Evolutionary conservation across 2,888 invertebrate species (phyloP).

Genomic region (Caradrina kadenii): DNA sequence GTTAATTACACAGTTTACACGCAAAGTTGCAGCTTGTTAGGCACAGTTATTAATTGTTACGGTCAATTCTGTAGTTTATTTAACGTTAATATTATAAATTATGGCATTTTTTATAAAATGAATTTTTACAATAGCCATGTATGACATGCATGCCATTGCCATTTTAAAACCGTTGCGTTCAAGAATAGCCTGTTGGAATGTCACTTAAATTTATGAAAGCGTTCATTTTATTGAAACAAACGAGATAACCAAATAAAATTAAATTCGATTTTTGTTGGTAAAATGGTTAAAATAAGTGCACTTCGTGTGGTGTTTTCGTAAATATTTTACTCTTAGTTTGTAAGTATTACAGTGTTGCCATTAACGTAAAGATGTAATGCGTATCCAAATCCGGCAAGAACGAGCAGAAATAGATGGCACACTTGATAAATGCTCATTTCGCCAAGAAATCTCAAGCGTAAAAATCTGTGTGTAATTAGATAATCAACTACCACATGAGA

Average conservation of each 20-base stretch:
- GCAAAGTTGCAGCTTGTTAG: slow-evolving; percentile 69
- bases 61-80: slow-evolving; percentile 60
- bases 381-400: background rate
- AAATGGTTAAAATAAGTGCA: too few species aligned
- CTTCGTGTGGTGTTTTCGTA: too few species aligned
- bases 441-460: too few species aligned
- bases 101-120: slow-evolving; percentile 79
- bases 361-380: background rate
- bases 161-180: slow-evolving; percentile 85
- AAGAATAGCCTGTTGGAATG: slow-evolving; percentile 66
- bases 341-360: slow-evolving; percentile 13
- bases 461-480: too few species aligned
- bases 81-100: slow-evolving; percentile 70
- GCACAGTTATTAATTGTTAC: slow-evolving; percentile 68
- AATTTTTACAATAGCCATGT: slow-evolving; percentile 79
- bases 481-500: too few species aligned
- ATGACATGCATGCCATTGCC: slow-evolving; percentile 89
- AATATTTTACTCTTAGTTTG: too few species aligned
- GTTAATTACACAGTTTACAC: slow-evolving; percentile 66
- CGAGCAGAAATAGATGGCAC: background rate
- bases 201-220: slow-evolving; percentile 69
- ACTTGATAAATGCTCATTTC: background rate
- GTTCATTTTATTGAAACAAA: slow-evolving; percentile 68
- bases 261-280: too few species aligned
- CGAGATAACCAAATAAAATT: background rate